phyloP scores from a whole-genome alignment of 1,140 invertebrate genomes.

The Philaenus spumarius region DNA sequence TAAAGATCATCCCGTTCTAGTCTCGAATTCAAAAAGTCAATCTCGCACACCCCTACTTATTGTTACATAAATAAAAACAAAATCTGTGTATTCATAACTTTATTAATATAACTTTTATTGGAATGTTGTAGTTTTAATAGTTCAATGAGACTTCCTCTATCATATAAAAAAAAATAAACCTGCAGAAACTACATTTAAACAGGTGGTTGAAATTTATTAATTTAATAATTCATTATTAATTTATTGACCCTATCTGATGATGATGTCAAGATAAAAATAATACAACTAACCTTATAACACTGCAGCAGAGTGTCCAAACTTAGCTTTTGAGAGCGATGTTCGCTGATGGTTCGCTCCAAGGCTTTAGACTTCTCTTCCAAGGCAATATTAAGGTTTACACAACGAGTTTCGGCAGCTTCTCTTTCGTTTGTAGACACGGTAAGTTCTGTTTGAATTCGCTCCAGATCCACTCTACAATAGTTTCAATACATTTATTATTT shows the following conservation, averaged over 20 bases:
- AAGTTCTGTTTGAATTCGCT: conserved; percentile 16
- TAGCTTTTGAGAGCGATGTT: conserved; percentile 24
- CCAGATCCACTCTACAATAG: conserved; percentile 17
- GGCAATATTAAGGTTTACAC: conserved; percentile 23
- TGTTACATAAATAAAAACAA: too few relatives aligned
- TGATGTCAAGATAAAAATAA: too few relatives aligned
- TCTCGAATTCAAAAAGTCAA: too few relatives aligned
- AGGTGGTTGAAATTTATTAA: neutral
- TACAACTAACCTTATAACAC: conserved; percentile 26
- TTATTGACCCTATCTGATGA: too few relatives aligned
- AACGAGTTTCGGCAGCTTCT: conserved; percentile 18
- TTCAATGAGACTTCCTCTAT: neutral
- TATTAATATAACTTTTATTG: too few relatives aligned
- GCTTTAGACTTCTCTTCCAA: conserved; percentile 20
- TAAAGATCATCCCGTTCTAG: too few relatives aligned
- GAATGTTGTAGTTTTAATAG: too few relatives aligned
- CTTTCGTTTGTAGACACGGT: conserved; percentile 16
- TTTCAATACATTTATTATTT: too few relatives aligned
- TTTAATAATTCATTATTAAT: too few relatives aligned
- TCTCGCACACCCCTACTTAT: too few relatives aligned
- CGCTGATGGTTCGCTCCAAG: conserved; percentile 18
- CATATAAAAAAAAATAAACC: neutral
- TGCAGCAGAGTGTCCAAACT: conserved; percentile 26
- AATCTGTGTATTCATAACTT: too few relatives aligned
- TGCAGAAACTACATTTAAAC: neutral